Base-by-base conservation (phyloP, 1,140 invertebrate species). In the Drosophila serrata region DNA sequence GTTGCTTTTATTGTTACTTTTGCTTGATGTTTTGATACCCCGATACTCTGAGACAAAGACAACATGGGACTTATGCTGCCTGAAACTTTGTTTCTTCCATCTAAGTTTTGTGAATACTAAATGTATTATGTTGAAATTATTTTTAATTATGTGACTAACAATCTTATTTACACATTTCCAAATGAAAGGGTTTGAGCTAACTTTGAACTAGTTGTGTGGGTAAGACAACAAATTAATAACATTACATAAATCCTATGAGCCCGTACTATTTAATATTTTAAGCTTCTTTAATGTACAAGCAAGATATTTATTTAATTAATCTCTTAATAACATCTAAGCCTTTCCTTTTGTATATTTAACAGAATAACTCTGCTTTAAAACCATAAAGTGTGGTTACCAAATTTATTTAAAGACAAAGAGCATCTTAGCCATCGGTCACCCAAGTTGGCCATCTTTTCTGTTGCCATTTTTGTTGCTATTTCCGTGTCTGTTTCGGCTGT, bases 1-100 rank as follows among this genome's bases (percentile, higher is more conserved):
- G 49, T 77, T 79, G 45, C 37, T 68, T 86, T 82, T 64, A 82
- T 82, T 69, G 78, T 58, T 79, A 49, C 76, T 67, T 60, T 63
- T 65, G 64, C 61, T 59, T 59, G 43, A 45, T 67, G 65, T 45
- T 69, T 69, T 69, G 62, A 69, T 69, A 64, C 43, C 45, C 33
- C 29, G 48, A 64, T 49, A 67, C 46, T 53, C 60, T 51, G 17
- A 31, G 42, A 33, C 45, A n/a, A 35, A 42, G 49, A 24, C 37
- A 51, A 51, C 35, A 35, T 51, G 37, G 19, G 17, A 7, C 11
- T 19, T 65, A 17, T 42, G 37, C 7, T 60, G 56, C n/a, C 15
- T 31, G 12, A 61, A 61, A 64, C 56, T 64, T 61, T 24, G 19
- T 15, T 17, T 17, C 11, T 12, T 42, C 22, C 6, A 12, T 33